A percentile compares a stretch with the other conserved stretches of the same genome.
These are phyloP conservation scores for Arenicola marina DNA, from an alignment of 2,888 invertebrate genomes.

Conservation along the genomic window DNA sequence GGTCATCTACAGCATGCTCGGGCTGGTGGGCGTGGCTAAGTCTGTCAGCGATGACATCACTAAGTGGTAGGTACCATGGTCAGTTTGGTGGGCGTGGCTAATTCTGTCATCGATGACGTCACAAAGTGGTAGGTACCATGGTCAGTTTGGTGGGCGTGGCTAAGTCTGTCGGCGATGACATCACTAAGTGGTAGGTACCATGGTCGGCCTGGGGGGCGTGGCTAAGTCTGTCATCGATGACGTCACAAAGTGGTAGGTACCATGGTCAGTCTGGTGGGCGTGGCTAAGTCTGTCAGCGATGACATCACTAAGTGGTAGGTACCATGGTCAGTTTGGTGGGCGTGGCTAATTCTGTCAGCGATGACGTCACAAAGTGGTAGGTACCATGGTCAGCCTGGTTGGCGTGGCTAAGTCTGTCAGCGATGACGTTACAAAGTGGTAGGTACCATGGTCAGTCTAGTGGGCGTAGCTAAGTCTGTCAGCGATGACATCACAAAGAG, in stretches of 20 bases:
- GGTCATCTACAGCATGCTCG: constrained; percentile 81
- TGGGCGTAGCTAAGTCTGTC: neutral
- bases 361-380: neutral
- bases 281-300: constrained; percentile 59
- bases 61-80: constrained; percentile 11
- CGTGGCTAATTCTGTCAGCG: neutral
- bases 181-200: constrained; percentile 12
- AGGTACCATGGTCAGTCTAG: neutral
- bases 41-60: constrained; percentile 26
- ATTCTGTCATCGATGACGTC: neutral
- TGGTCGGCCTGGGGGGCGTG: neutral
- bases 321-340: neutral
- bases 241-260: neutral
- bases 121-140: constrained; percentile 54
- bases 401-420: constrained; percentile 67
- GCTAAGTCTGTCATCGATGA: neutral
- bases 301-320: constrained; percentile 16
- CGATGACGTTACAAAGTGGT: constrained; percentile 15
- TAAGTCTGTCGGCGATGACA: constrained; percentile 32
- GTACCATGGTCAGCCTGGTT: constrained; percentile 72
- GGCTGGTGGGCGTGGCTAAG: constrained; percentile 73
- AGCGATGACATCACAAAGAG: neutral
- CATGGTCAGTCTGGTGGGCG: constrained; percentile 78
- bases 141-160: constrained; percentile 78
- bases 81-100: neutral